These are phyloP conservation scores for Carcina quercana DNA, from an alignment of 2,888 invertebrate genomes.

Conservation along the genomic window DNA sequence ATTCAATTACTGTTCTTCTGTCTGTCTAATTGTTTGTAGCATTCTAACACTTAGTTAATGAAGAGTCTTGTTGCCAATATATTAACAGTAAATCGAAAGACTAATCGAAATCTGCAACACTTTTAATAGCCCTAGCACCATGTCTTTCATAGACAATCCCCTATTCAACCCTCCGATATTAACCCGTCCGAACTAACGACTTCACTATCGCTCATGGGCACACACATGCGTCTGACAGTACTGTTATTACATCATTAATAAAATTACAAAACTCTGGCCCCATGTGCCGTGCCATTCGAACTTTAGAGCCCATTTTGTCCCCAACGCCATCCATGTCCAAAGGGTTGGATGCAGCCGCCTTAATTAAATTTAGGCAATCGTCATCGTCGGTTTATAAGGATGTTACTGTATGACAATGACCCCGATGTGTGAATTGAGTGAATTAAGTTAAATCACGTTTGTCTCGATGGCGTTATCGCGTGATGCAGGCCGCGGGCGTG, in stretches of 20 bases:
- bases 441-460: constrained; percentile 64
- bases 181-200: constrained; percentile 69
- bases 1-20: too few relatives aligned
- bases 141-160: constrained; percentile 57
- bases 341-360: constrained; percentile 45
- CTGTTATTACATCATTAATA: constrained; percentile 75
- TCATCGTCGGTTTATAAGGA: constrained; percentile 51
- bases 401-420: constrained; percentile 54
- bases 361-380: constrained; percentile 71
- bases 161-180: constrained; percentile 59
- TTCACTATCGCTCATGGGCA: constrained; percentile 69
- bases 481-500: constrained; percentile 49
- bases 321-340: constrained; percentile 21
- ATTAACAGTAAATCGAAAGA: too few relatives aligned
- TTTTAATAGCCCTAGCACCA: constrained; percentile 33
- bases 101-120: constrained; percentile 3
- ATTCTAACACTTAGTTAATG: too few relatives aligned
- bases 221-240: constrained; percentile 71
- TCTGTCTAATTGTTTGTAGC: too few relatives aligned
- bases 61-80: too few relatives aligned
- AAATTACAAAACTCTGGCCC: constrained; percentile 71
- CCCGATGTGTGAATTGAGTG: constrained; percentile 53
- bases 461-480: constrained; percentile 38
- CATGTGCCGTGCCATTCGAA: constrained; percentile 52
- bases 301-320: constrained; percentile 47